Evolutionary conservation across 2,888 invertebrate species (phyloP).

Genomic region (Tinea semifulvella): DNA sequence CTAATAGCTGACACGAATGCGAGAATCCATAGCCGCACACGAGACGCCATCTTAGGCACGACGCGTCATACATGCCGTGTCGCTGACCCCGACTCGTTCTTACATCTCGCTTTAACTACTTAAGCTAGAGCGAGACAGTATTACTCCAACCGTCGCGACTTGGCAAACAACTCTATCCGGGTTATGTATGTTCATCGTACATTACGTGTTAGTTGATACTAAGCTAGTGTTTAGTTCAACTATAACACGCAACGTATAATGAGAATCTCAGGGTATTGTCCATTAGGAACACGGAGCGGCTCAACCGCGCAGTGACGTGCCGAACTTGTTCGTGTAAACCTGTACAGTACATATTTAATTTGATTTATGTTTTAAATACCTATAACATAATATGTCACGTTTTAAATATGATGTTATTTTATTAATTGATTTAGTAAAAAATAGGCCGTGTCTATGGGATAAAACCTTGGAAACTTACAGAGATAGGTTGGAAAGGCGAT

Average conservation of each 20-base stretch:
- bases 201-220: too few relatives aligned
- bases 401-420: constrained; percentile 46
- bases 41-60: background rate
- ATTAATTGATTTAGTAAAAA: constrained; percentile 35
- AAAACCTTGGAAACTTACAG: constrained; percentile 47
- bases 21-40: constrained; percentile 4
- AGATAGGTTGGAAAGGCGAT: constrained; percentile 42
- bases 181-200: too few relatives aligned
- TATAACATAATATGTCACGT: constrained; percentile 28
- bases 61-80: background rate
- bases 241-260: too few relatives aligned
- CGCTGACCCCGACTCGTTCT: constrained; percentile 6
- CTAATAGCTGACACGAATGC: too few relatives aligned
- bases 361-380: constrained; percentile 20
- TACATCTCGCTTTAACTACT: background rate
- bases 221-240: too few relatives aligned
- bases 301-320: constrained; percentile 36
- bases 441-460: constrained; percentile 51
- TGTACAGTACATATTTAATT: background rate
- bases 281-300: background rate
- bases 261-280: too few relatives aligned
- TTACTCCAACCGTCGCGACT: background rate
- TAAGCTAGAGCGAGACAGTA: background rate
- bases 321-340: constrained; percentile 34
- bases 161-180: too few relatives aligned